phyloP scores from a whole-genome alignment of 1,140 invertebrate genomes.

The Steinernema khuongi region DNA sequence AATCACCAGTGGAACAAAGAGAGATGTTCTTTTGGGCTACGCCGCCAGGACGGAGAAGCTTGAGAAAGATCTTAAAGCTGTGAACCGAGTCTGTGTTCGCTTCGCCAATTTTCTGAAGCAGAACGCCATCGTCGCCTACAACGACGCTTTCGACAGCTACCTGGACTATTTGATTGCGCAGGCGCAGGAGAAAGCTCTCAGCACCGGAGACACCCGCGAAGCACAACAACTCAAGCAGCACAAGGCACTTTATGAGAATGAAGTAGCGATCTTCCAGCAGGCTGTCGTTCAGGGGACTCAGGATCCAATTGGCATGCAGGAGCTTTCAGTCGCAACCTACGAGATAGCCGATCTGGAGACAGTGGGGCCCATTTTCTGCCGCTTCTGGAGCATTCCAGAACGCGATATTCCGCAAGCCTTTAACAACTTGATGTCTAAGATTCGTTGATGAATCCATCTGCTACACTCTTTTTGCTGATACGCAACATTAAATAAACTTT shows the following conservation, averaged over 20 bases:
- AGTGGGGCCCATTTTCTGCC: neutral
- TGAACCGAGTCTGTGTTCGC: neutral
- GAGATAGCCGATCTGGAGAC: neutral
- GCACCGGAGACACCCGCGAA: neutral
- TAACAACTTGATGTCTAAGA: too few species aligned
- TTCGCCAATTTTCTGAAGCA: conserved; percentile 32
- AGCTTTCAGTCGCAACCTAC: neutral
- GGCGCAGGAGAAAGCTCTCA: conserved; percentile 17
- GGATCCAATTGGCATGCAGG: too few species aligned
- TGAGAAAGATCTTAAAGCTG: neutral
- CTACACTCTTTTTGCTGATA: too few species aligned
- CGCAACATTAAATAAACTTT: too few species aligned
- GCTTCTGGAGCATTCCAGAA: neutral
- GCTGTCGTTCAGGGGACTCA: too few species aligned
- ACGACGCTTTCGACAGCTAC: conserved; percentile 28
- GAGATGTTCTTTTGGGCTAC: neutral
- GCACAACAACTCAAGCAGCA: neutral
- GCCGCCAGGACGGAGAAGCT: neutral
- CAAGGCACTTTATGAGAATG: neutral
- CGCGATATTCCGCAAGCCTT: too few species aligned
- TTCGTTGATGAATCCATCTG: too few species aligned
- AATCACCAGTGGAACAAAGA: neutral
- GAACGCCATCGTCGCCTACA: conserved; percentile 34
- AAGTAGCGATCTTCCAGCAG: neutral
- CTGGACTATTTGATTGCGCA: conserved; percentile 25